A percentile compares a stretch with the other conserved stretches of the same genome.
phyloP scores from a whole-genome alignment of 2,888 invertebrate genomes.

The Autographa gamma region DNA sequence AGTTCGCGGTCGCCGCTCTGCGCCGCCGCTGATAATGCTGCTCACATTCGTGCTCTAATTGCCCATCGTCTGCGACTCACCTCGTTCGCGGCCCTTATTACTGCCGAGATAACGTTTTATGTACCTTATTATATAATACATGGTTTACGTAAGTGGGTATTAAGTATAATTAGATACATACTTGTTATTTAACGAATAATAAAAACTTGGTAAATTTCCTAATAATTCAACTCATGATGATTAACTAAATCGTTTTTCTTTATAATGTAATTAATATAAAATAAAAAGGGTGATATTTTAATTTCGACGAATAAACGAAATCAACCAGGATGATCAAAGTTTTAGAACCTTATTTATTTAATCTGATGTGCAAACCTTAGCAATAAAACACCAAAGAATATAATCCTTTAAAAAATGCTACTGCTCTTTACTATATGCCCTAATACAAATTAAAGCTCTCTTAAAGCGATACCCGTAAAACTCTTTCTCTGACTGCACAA shows the following conservation, averaged over 20 bases:
- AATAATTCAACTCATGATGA: no score
- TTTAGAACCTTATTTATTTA: no score
- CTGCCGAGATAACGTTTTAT: constrained; percentile 41
- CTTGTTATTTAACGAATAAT: background rate
- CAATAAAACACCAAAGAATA: no score
- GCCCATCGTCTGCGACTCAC: constrained; percentile 59
- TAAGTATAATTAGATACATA: no score
- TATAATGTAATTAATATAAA: no score
- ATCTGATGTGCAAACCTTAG: no score
- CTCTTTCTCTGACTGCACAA: constrained; percentile 28
- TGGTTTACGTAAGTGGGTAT: background rate
- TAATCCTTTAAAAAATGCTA: no score
- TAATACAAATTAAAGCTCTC: constrained; percentile 11
- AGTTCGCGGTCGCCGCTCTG: constrained; percentile 68
- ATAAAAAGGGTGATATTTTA: no score
- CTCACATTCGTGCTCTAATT: constrained; percentile 67
- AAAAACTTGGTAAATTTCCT: background rate
- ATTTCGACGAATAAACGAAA: no score
- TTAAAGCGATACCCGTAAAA: constrained; percentile 27
- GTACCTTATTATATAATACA: constrained; percentile 28
- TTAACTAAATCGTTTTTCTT: no score
- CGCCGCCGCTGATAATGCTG: constrained; percentile 64
- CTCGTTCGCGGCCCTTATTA: constrained; percentile 52
- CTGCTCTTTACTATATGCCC: no score
- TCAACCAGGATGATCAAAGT: no score